A percentile compares a stretch with the other conserved stretches of the same genome.
These are phyloP conservation scores for Bradysia coprophila DNA, from an alignment of 1,140 invertebrate species.

Conservation along the genomic window DNA sequence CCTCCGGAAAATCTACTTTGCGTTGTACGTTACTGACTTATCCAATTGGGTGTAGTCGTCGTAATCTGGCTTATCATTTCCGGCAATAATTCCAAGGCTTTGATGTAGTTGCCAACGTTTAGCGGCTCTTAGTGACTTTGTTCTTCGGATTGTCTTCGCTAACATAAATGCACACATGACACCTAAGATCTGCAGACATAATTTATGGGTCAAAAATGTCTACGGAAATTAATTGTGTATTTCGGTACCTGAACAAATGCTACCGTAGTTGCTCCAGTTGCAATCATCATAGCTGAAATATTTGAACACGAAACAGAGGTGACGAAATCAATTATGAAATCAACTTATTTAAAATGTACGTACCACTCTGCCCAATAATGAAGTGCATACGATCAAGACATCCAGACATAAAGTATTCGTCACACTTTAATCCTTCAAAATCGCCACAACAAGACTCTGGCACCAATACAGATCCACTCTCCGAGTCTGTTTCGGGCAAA, in stretches of 20 bases:
- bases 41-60: constrained; percentile 20
- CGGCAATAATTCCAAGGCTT: constrained; percentile 24
- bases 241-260: constrained; percentile 53
- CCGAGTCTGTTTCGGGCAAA: too few relatives aligned
- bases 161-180: constrained; percentile 72
- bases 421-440: constrained; percentile 14
- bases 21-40: too few relatives aligned
- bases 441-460: too few relatives aligned
- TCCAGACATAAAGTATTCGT: constrained; percentile 32
- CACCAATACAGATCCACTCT: too few relatives aligned
- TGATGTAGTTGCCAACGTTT: constrained; percentile 45
- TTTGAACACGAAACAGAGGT: too few relatives aligned
- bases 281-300: constrained; percentile 53
- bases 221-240: too few relatives aligned
- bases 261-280: constrained; percentile 62
- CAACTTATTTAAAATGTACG: too few relatives aligned
- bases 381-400: constrained; percentile 43
- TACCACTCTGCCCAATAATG: background rate
- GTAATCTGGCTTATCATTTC: constrained; percentile 14
- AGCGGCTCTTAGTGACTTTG: constrained; percentile 50
- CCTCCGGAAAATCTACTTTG: too few relatives aligned
- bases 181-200: constrained; percentile 46
- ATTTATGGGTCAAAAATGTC: background rate
- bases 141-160: constrained; percentile 58
- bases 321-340: too few relatives aligned